Conservation (phyloP, 2,113 vertebrate species). For the Rhodinocichla rosea region DNA sequence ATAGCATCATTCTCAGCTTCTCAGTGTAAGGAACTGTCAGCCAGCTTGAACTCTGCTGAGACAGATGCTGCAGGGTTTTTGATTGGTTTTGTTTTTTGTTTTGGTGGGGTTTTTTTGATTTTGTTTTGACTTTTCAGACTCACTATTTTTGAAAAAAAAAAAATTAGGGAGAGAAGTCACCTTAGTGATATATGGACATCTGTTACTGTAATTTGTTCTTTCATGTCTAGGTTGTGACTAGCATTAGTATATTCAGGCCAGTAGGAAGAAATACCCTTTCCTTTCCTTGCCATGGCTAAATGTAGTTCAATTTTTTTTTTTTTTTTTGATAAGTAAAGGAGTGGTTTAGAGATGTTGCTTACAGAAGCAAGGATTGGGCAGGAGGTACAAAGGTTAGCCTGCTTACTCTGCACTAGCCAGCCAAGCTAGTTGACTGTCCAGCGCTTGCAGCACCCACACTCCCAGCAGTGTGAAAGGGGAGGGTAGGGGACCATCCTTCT, state of each 20-base stretch:
- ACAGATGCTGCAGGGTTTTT: constrained; percentile 51
- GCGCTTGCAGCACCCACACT: background rate
- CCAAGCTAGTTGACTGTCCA: background rate
- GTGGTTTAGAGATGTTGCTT: background rate
- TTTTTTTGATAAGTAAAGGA: background rate
- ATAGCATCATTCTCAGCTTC: constrained; percentile 52
- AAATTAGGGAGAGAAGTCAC: constrained; percentile 29
- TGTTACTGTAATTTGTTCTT: constrained; percentile 59
- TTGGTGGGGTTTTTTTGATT: background rate
- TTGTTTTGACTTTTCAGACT: constrained; percentile 55
- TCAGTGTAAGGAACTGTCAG: constrained; percentile 54
- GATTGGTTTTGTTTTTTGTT: background rate
- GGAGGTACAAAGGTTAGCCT: background rate
- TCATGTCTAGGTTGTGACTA: constrained; percentile 45
- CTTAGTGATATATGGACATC: constrained; percentile 58
- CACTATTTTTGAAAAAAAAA: constrained; percentile 44
- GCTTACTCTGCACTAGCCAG: background rate
- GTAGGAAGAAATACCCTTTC: background rate
- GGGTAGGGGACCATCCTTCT: background rate
- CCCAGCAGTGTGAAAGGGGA: background rate
- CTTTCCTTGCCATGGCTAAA: background rate
- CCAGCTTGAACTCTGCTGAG: constrained; percentile 60
- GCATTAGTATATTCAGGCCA: constrained; percentile 26
- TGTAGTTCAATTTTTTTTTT: background rate
- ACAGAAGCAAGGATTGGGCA: background rate